Evolutionary conservation across 2,888 invertebrate genomes (phyloP).

Genomic region (Syrphus vitripennis): DNA sequence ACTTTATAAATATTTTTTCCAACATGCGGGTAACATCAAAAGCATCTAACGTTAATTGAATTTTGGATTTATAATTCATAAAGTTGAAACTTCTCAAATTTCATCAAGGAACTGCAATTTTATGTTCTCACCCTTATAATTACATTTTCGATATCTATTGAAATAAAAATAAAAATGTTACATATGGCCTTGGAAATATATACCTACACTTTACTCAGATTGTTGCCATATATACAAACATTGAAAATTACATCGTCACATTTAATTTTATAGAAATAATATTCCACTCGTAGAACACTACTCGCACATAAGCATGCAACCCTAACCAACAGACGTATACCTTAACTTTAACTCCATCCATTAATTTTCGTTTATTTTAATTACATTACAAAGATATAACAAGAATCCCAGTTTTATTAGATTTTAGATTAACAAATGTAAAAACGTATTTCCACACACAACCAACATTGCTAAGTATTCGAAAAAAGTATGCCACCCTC

Average conservation of each 20-base stretch:
- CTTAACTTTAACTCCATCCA: not conserved
- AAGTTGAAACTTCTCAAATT: not conserved
- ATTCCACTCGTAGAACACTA: too few species aligned
- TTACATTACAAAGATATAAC: conserved; percentile 53
- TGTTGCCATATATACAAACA: not conserved
- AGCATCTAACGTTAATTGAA: not conserved
- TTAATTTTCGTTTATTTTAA: conserved; percentile 67
- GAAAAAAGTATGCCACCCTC: conserved; percentile 27
- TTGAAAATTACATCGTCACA: conserved; percentile 41
- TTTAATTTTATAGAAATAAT: conserved; percentile 30
- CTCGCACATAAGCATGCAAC: not conserved
- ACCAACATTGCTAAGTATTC: not conserved
- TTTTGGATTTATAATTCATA: not conserved
- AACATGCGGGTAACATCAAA: not conserved
- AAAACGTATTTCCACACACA: not conserved
- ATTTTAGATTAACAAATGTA: conserved; percentile 2
- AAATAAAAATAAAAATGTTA: conserved; percentile 12
- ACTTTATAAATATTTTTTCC: not conserved
- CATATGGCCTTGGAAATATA: conserved; percentile 2
- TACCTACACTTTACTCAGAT: not conserved
- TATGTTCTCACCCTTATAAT: not conserved
- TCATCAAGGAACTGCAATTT: not conserved
- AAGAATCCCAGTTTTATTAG: conserved; percentile 48
- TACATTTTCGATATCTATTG: not conserved
- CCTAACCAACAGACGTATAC: not conserved